Evolutionary conservation across 2,113 vertebrate genomes (phyloP).

Genomic region (Ovibos moschatus): DNA sequence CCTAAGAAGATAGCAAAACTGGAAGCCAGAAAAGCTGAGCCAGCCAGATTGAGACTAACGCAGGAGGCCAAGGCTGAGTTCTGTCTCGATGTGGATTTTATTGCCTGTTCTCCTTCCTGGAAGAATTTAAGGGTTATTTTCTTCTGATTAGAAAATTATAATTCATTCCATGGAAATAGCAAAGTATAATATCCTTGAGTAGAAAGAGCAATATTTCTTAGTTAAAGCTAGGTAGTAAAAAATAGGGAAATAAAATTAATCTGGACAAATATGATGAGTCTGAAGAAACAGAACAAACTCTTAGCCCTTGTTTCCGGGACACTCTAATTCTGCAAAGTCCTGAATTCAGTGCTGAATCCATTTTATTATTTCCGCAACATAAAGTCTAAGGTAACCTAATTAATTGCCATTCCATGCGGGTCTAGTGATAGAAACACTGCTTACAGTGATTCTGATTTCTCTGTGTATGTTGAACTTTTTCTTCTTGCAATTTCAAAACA

Average conservation of each 20-base stretch:
- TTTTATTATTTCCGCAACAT: not conserved
- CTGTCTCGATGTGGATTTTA: not conserved
- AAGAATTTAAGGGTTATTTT: not conserved
- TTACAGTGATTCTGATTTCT: not conserved
- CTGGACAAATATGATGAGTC: not conserved
- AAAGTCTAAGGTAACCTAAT: not conserved
- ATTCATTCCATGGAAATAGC: not conserved
- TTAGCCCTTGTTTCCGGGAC: not conserved
- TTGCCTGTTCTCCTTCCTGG: not conserved
- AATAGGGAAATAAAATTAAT: not conserved
- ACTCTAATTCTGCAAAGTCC: not conserved
- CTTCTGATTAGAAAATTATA: slow-evolving; percentile 10
- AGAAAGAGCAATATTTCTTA: not conserved
- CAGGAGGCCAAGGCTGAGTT: not conserved
- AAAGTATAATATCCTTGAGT: not conserved
- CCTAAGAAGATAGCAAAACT: slow-evolving; percentile 66
- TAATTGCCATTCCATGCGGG: not conserved
- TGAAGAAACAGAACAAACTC: not conserved
- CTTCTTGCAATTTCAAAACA: not conserved
- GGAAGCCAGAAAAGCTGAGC: slow-evolving; percentile 60
- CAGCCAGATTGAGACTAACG: not conserved
- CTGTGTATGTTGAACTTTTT: not conserved
- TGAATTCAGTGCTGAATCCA: not conserved
- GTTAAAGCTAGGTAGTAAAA: not conserved
- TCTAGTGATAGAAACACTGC: not conserved